Evolutionary conservation across 2,797 vertebrate species (phyloP), one percentile per base, ranked within the genome.

Genomic region (Aphelocoma californica): DNA sequence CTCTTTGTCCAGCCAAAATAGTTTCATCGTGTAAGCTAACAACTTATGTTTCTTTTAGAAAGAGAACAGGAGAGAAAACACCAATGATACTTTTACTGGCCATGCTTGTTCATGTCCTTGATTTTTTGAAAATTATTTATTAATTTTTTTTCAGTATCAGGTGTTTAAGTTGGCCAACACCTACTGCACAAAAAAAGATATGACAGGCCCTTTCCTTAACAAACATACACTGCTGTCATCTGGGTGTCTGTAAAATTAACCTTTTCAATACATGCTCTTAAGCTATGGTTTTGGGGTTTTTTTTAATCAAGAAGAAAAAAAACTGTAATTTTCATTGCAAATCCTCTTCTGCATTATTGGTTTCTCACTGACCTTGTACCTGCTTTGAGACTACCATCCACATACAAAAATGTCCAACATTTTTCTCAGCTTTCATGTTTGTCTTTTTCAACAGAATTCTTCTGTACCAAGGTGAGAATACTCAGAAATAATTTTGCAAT

Each of bases 11-110:
- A 70, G 19, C 8, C 47, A 62, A 66, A 83, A 58, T 4, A 51
- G 6, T 34, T 81, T 40, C 1, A 38, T 29, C 0, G 0, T 38
- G 14, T 82, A 61, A 80, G 47, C 15, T 21, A 50, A 38, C 11
- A 70, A 12, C 19, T 89, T 45, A 14, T 1, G 2, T 61, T 93
- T 69, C 18, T 72, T 82, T 64, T 25, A 90, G 44, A 74, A 91
- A 26, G 14, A 85, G 34, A 45, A 26, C 9, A 32, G 10, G 64
- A 81, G 70, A 60, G 18, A 38, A 90, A 74, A 10, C 15, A 40
- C 6, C 1, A 8, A 28, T 29, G 10, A 42, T 71, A 38, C 14
- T 70, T 80, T 21, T 73, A 60, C 12, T 53, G 29, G 12, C 14
- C 6, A 2, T 19, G 4, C 57, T 85, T 58, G 15, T 53, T 74